A percentile compares a stretch with the other conserved stretches of the same genome.
Evolutionary conservation across 1,140 invertebrate genomes (phyloP).

Genomic region (Thaumatotibia leucotreta): DNA sequence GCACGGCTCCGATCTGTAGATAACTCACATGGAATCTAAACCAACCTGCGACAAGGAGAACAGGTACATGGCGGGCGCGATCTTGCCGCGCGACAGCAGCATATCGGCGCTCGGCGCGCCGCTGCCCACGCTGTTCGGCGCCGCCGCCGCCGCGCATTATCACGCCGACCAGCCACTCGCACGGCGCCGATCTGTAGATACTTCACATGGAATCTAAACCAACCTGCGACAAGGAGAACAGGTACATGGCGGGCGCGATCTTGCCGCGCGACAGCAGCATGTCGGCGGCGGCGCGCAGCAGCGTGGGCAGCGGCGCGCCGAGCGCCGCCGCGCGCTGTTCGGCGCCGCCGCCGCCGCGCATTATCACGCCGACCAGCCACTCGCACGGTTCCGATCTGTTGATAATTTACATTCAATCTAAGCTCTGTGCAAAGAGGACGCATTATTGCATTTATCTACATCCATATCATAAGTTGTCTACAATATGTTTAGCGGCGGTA

Average conservation of each 20-base stretch:
- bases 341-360: conserved; percentile 50
- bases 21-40: too few species aligned
- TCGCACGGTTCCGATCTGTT: conserved; percentile 46
- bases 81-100: too few species aligned
- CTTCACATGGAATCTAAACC: too few species aligned
- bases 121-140: conserved; percentile 48
- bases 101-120: too few species aligned
- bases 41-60: too few species aligned
- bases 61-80: too few species aligned
- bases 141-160: conserved; percentile 51
- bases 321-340: conserved; percentile 49
- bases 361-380: conserved; percentile 56
- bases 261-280: conserved; percentile 55
- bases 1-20: too few species aligned
- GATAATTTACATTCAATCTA: too few species aligned
- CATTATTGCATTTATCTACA: too few species aligned
- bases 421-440: too few species aligned
- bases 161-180: conserved; percentile 58
- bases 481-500: too few species aligned
- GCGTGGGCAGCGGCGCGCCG: conserved; percentile 43
- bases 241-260: conserved; percentile 47
- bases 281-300: conserved; percentile 56
- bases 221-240: conserved; percentile 55
- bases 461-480: too few species aligned
- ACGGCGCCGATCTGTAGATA: conserved; percentile 36